Evolutionary conservation across 2,113 vertebrate species (phyloP), one percentile per base, ranked within the genome.

Genomic region (Sus scrofa): DNA sequence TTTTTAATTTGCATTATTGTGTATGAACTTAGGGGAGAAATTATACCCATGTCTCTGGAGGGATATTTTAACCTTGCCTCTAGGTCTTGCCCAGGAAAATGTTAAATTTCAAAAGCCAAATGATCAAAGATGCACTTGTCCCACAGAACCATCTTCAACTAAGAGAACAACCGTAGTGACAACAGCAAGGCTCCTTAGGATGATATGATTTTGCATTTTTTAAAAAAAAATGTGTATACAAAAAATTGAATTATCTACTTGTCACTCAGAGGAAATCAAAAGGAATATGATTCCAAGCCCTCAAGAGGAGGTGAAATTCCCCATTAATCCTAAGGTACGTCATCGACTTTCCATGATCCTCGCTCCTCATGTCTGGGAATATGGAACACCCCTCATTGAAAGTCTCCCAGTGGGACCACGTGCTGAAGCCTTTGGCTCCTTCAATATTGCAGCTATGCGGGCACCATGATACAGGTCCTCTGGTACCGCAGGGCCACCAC

Each of bases 371-470:
- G 7, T n/a, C 52, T 2, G 11, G 27, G 15, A 82, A 32, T 52
- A 37, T 6, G 14, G 10, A 18, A 26, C 26, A 58, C 2, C 18
- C 26, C 62, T 56, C 54, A 34, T 9, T 39, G 22, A 14, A 3
- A 26, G 63, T 39, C 60, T 63, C 63, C n/a, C 11, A 30, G 56
- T 0, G 7, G 54, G 14, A 79, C 60, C 26, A 54, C 62, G 4
- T 65, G 75, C 7, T 3, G 8, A 39, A 74, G n/a, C 9, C 56
- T 30, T 1, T 0, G 1, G 7, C 24, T 71, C 52, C 65, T 54
- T 19, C 32, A 44, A n/a, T 0, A 3, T 37, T 34, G 12, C 2
- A 3, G 60, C 37, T 14, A 0, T 20, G 0, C 12, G 8, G 24
- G 78, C 0, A 0, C 11, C 32, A 7, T 37, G 4, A 27, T 2